Base-by-base conservation (phyloP, 1,140 invertebrate genomes). In the Nixonia krombeini region DNA sequence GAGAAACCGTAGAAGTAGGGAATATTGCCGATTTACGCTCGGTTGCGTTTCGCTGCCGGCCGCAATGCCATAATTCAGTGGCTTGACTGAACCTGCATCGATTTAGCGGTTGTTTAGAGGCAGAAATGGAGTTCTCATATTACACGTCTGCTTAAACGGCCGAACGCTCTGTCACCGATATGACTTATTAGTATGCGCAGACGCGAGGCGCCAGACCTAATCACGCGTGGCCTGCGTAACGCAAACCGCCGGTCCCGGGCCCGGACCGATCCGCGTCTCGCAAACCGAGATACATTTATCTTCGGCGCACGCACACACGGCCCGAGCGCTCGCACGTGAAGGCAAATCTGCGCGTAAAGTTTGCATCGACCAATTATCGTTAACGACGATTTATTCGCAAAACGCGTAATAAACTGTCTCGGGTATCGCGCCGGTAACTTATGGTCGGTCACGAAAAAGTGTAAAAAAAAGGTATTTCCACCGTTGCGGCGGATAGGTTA, bases 121-220 rank as follows among this genome's bases (percentile, higher is more conserved):
- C 35, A 49, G 56, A 65, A 58, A 62, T 58, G 49, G 35, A 70
- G 41, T 65, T 70, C 61, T 58, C 67, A 70, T 49, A 70, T 61
- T 57, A 62, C 67, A 41, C 67, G 49, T 70, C 65, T 42, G 38
- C 65, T 65, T 56, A 35, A n/a, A 23, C 37, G 37, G 35, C 50
- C 57, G 57, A 61, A 40, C 51, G 61, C 61, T 58, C 58, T 57
- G 65, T 68, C 65, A 57, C 56, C 57, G 47, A 62, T 70, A 70
- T 70, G 59, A 70, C 59, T 70, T 70, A 70, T 70, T 70, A 64
- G 59, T 59, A 70, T 55, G 38, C 52, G 42, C 26, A 62, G 68
- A 65, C 52, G 42, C 49, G 35, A 62, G 70, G 70, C 70, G 70
- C 70, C 70, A 65, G 70, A 68, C 57, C 66, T 65, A 69, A 72